phyloP scores from a whole-genome alignment of 2,113 vertebrate genomes.

The Heloderma charlesbogerti region DNA sequence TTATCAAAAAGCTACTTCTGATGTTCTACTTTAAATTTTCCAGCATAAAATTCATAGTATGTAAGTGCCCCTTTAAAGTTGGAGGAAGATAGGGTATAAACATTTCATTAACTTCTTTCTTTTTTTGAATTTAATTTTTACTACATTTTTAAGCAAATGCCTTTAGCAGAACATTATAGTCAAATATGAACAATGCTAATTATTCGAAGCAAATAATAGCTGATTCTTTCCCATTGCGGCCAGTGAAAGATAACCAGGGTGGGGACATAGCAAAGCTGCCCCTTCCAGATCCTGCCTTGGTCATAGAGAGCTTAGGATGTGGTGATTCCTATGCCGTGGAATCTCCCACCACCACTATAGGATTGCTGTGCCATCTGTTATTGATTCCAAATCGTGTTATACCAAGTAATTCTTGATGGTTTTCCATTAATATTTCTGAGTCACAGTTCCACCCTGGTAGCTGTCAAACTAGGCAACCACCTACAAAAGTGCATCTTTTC shows the following conservation, averaged over 20 bases:
- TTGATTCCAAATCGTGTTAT: neutral
- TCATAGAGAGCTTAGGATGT: no score
- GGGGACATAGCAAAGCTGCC: no score
- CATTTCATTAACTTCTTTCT: neutral
- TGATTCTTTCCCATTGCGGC: no score
- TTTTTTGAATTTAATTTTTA: neutral
- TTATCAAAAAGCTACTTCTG: neutral
- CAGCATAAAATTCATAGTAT: no score
- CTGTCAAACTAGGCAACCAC: neutral
- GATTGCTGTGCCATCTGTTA: neutral
- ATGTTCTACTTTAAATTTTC: no score
- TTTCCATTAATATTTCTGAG: neutral
- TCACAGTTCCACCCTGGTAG: neutral
- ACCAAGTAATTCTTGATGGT: neutral
- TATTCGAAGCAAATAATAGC: neutral
- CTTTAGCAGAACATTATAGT: neutral
- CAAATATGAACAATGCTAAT: neutral
- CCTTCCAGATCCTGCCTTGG: no score
- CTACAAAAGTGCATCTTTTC: neutral
- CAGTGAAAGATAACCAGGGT: no score
- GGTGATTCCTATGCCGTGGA: no score
- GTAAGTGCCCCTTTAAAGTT: neutral
- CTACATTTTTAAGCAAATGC: neutral
- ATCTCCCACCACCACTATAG: neutral
- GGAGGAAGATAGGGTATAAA: neutral